phyloP scores from a whole-genome alignment of 2,888 invertebrate species.

The Tenthredo amoena region DNA sequence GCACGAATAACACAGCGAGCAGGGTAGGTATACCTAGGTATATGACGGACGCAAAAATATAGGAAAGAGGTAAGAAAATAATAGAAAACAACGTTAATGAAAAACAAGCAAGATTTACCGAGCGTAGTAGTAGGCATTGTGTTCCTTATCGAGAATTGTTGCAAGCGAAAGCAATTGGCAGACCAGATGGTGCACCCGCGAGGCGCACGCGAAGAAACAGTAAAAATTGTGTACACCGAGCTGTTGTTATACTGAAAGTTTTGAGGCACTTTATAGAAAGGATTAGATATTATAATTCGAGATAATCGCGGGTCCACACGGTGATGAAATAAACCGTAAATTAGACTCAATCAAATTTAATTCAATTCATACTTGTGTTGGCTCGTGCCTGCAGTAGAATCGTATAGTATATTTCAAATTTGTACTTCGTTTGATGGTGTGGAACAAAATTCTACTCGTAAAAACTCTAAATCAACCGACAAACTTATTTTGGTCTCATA shows the following conservation, averaged over 20 bases:
- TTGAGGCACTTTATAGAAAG: constrained; percentile 3
- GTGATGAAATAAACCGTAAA: not conserved
- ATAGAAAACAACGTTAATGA: constrained; percentile 15
- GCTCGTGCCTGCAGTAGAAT: not conserved
- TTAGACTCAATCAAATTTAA: not conserved
- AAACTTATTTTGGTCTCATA: not conserved
- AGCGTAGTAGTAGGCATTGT: constrained; percentile 51
- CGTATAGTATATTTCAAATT: not conserved
- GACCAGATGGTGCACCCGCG: constrained; percentile 50
- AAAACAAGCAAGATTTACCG: constrained; percentile 40
- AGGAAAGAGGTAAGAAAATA: not conserved
- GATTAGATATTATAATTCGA: not conserved
- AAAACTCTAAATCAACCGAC: not conserved
- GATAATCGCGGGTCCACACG: not conserved
- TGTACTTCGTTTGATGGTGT: not conserved
- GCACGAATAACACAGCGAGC: not conserved
- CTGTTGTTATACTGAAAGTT: not conserved
- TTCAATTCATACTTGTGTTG: not conserved
- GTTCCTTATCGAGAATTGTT: constrained; percentile 52
- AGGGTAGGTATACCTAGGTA: not conserved
- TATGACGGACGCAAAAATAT: not conserved
- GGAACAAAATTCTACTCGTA: not conserved
- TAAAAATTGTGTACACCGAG: not conserved
- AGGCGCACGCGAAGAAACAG: constrained; percentile 16
- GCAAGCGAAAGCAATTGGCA: constrained; percentile 50